phyloP scores from a whole-genome alignment of 2,113 vertebrate genomes.

The Potamarius usumacintae region DNA sequence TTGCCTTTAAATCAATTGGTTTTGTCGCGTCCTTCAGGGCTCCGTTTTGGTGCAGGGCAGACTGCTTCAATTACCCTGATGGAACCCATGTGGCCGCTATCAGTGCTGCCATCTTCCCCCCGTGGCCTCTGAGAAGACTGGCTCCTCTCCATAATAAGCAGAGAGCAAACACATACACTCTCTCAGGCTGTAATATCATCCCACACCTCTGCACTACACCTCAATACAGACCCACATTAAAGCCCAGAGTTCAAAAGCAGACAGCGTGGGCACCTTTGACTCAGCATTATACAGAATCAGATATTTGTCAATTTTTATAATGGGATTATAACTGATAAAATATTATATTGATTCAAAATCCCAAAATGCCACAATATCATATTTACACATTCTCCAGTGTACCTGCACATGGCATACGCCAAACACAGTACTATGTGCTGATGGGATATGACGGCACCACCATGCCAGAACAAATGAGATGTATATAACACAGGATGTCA shows the following conservation, averaged over 20 bases:
- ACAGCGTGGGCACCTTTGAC: conserved; percentile 22
- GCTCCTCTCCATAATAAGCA: conserved; percentile 60
- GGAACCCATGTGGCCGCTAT: conserved; percentile 64
- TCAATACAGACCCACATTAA: conserved; percentile 53
- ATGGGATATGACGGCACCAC: neutral
- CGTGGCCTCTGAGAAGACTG: conserved; percentile 55
- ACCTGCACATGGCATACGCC: neutral
- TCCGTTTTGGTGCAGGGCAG: conserved; percentile 53
- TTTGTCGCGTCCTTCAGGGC: conserved; percentile 63
- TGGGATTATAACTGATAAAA: neutral
- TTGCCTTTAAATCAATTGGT: conserved; percentile 61
- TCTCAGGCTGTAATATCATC: conserved; percentile 51
- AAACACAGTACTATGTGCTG: neutral
- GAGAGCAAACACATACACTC: conserved; percentile 55
- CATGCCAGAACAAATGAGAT: conserved; percentile 13
- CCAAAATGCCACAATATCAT: neutral
- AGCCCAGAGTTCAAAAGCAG: conserved; percentile 48
- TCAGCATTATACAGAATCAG: conserved; percentile 27
- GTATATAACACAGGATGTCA: conserved; percentile 22
- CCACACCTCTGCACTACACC: conserved; percentile 53
- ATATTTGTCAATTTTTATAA: conserved; percentile 30
- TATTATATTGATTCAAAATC: neutral
- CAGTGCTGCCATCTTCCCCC: conserved; percentile 61
- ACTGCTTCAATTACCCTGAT: conserved; percentile 68
- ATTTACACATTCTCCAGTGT: neutral